Evolutionary conservation across 2,888 invertebrate species (phyloP), one percentile per base, ranked within the genome.

Genomic region (Drosophila neotestacea): DNA sequence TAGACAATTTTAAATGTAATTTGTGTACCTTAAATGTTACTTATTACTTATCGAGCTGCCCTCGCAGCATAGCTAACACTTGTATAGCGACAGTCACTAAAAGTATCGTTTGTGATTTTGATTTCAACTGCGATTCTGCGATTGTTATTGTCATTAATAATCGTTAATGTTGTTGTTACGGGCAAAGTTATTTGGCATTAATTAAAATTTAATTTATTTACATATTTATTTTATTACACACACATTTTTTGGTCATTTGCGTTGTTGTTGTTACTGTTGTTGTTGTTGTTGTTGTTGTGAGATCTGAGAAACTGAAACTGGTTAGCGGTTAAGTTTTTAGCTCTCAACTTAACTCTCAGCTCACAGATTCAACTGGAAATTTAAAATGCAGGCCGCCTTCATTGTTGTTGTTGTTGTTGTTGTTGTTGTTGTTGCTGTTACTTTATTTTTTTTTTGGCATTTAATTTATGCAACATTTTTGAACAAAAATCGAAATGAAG

Each of bases 191-290:
- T 79, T 83, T 81, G 79, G 65, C 87, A 77, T 76, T 87, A 87
- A 83, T 83, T 79, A 76, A 69, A 83, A 79, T 79, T 81, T 73
- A 83, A 83, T 83, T 87, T 85, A 84, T 83, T 87, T 87, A 76
- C 82, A 86, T 82, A 82, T 82, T 81, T 81, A 71, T 78, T 84
- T 83, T 78, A 78, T 86, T 83, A 78, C 75, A 82, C 58, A 66
- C 59, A 77, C 54, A 66, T 55, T 66, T 66, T 73, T 73, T 65
- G 41, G 38, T 63, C 13, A 51, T 67, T 59, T 73, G 34, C 41
- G 42, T 59, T 51, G 30, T n/a, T 47, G n/a, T 13, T 42, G 22
- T 51, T 16, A 16, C 16, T 42, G 22, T 51, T 54, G 30, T 16
- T 47, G 27, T 27, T 42, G 22, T 51, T 54, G 30, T 16, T 47